Evolutionary conservation across 2,888 invertebrate species (phyloP).

Genomic region (Ommatoiulus sabulosus): DNA sequence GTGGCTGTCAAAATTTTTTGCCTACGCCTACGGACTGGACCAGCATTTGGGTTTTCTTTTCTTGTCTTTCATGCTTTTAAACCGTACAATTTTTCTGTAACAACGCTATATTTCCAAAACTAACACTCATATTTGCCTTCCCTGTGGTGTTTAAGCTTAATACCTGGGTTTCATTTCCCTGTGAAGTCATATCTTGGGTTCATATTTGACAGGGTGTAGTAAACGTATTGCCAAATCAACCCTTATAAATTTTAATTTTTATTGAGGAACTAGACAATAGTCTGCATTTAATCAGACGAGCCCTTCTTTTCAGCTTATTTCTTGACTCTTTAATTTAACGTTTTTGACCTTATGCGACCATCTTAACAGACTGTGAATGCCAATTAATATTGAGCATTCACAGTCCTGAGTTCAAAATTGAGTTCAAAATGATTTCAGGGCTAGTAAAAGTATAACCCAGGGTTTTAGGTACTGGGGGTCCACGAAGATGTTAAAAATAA

Average conservation of each 20-base stretch:
- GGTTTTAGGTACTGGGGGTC: too few relatives aligned
- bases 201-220: background rate
- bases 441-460: too few relatives aligned
- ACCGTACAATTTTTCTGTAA: background rate
- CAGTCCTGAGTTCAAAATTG: too few relatives aligned
- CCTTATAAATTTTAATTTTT: background rate
- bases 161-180: background rate
- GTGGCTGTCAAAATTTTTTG: slow-evolving; percentile 38
- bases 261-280: background rate
- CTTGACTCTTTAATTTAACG: background rate
- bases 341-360: background rate
- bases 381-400: background rate
- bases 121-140: background rate
- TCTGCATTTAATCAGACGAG: background rate
- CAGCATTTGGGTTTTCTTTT: background rate
- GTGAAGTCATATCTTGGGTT: background rate
- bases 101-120: background rate
- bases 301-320: background rate
- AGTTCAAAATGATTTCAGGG: too few relatives aligned
- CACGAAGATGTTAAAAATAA: too few relatives aligned
- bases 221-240: background rate
- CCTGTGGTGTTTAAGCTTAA: background rate
- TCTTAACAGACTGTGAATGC: background rate
- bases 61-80: background rate
- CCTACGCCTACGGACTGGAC: background rate